These are phyloP conservation scores for Plemyria rubiginata DNA, from an alignment of 2,888 invertebrate species.

Conservation along the genomic window DNA sequence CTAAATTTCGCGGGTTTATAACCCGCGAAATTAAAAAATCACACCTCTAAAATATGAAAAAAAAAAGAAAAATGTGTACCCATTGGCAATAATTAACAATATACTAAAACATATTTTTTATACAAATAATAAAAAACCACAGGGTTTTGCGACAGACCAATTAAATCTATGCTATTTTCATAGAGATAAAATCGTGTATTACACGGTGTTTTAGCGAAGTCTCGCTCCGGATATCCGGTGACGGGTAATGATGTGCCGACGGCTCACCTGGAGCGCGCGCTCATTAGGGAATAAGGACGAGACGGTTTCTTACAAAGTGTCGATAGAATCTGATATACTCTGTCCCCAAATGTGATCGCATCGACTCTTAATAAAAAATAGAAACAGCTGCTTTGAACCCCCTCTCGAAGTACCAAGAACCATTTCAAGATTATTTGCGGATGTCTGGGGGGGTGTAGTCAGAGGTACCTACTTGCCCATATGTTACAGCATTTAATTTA, in stretches of 20 bases:
- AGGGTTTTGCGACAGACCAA: slow-evolving; percentile 23
- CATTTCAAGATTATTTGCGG: too few species aligned
- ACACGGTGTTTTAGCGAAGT: slow-evolving; percentile 70
- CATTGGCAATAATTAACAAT: too few species aligned
- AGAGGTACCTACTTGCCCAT: too few species aligned
- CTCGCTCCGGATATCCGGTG: slow-evolving; percentile 75
- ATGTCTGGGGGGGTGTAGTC: too few species aligned
- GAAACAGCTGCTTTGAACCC: too few species aligned
- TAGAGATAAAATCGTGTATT: slow-evolving; percentile 48
- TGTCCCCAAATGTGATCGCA: too few species aligned
- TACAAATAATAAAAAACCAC: slow-evolving; percentile 19
- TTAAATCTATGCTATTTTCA: slow-evolving; percentile 25
- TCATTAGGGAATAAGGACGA: slow-evolving; percentile 64
- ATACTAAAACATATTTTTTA: too few species aligned
- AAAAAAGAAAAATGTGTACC: too few species aligned
- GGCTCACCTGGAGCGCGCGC: slow-evolving; percentile 72
- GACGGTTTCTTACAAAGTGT: slow-evolving; percentile 1
- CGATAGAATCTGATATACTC: not conserved
- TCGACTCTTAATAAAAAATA: too few species aligned
- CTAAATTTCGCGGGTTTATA: too few species aligned
- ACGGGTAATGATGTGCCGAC: slow-evolving; percentile 77
- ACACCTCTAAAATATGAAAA: slow-evolving; percentile 21
- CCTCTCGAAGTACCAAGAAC: too few species aligned
- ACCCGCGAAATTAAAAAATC: slow-evolving; percentile 4
- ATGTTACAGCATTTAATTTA: too few species aligned